Percentiles rank a stretch among this genome's conserved stretches.
phyloP scores from a whole-genome alignment of 1,140 invertebrate genomes.

The Cotesia chilonis region DNA sequence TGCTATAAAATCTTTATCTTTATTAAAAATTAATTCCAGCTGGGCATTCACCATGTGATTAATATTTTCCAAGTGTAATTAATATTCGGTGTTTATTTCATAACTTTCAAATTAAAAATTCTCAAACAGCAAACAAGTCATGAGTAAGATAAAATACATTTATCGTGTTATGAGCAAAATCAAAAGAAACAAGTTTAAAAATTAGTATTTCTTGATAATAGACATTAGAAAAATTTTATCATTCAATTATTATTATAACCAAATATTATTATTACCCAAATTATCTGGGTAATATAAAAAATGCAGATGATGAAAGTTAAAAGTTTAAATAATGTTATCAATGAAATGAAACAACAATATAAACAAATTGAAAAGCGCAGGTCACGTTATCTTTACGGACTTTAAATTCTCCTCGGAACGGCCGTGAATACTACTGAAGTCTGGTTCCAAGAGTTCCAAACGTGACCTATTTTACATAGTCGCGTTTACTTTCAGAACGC shows the following conservation, averaged over 20 bases:
- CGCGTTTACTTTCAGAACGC: not conserved
- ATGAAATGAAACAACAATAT: not conserved
- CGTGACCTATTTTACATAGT: too few species aligned
- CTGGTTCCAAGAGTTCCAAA: conserved; percentile 14
- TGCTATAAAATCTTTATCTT: not conserved
- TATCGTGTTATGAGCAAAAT: too few species aligned
- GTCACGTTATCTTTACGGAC: too few species aligned
- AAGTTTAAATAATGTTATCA: too few species aligned
- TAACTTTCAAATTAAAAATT: not conserved
- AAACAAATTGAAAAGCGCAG: too few species aligned
- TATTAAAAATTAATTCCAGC: not conserved
- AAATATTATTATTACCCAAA: not conserved
- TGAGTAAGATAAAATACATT: too few species aligned
- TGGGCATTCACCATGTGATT: not conserved
- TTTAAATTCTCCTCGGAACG: not conserved
- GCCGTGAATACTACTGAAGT: conserved; percentile 28
- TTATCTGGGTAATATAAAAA: not conserved
- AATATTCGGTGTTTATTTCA: not conserved
- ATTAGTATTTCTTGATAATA: too few species aligned
- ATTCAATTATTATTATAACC: too few species aligned
- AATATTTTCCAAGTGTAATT: not conserved
- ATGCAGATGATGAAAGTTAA: not conserved
- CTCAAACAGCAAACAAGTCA: too few species aligned
- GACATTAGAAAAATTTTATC: too few species aligned
- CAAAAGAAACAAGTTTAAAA: too few species aligned